phyloP scores from a whole-genome alignment of 2,888 invertebrate genomes.

The Macropis europaea region DNA sequence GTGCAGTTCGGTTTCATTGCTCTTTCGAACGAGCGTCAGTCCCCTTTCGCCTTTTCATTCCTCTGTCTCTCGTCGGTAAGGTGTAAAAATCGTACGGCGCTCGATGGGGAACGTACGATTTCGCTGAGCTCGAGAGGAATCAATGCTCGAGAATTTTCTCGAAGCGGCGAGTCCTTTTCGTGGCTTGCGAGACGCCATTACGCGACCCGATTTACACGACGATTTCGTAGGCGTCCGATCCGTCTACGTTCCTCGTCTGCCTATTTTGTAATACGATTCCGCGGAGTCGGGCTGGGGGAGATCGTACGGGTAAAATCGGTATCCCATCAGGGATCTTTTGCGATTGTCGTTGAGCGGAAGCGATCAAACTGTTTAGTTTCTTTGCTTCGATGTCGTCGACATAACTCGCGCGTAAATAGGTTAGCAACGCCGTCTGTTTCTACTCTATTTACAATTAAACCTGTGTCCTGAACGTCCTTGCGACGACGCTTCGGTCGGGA shows the following conservation, averaged over 20 bases:
- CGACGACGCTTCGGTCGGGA: background rate
- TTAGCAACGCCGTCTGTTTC: background rate
- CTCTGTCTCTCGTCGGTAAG: conserved; percentile 10
- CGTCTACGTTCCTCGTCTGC: conserved; percentile 3
- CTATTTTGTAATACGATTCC: conserved; percentile 18
- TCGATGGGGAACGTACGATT: background rate
- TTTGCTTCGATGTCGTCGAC: conserved; percentile 6
- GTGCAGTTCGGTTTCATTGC: conserved; percentile 15
- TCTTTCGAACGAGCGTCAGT: conserved; percentile 12
- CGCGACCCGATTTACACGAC: conserved; percentile 8
- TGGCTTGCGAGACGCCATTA: conserved; percentile 25
- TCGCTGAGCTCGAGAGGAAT: conserved; percentile 14
- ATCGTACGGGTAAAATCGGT: conserved; percentile 24
- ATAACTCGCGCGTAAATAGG: conserved; percentile 22
- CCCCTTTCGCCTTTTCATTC: conserved; percentile 17
- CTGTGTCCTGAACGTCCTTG: background rate
- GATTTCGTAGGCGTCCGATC: background rate
- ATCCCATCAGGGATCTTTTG: conserved; percentile 31
- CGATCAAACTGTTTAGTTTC: background rate
- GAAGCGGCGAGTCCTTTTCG: background rate
- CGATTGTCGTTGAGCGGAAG: conserved; percentile 17
- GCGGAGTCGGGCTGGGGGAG: conserved; percentile 22
- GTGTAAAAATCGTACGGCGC: background rate
- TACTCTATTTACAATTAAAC: background rate
- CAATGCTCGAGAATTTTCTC: background rate